Percentiles rank a stretch among this genome's conserved stretches.
phyloP scores from a whole-genome alignment of 2,113 vertebrate species.

The Mionectes macconnelli region DNA sequence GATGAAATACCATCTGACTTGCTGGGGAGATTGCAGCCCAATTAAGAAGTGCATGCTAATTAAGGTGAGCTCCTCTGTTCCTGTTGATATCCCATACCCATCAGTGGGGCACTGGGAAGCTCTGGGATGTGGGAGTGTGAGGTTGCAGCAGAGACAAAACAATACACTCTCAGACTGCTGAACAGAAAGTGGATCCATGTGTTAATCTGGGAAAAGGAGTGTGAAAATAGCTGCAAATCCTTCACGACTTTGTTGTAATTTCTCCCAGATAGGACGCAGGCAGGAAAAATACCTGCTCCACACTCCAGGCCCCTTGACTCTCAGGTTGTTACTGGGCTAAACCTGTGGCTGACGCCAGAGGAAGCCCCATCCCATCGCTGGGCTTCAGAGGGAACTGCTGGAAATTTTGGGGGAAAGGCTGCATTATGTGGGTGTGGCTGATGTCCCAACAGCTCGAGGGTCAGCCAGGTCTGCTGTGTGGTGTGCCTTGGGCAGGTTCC shows the following conservation, averaged over 20 bases:
- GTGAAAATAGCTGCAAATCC: slow-evolving; percentile 62
- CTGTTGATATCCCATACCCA: background rate
- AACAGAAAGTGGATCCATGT: slow-evolving; percentile 58
- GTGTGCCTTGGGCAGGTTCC: background rate
- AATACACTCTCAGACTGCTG: background rate
- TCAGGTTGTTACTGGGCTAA: background rate
- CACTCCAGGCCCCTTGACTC: background rate
- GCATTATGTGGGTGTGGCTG: background rate
- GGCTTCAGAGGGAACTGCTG: background rate
- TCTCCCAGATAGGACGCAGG: slow-evolving; percentile 21
- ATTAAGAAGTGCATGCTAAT: background rate
- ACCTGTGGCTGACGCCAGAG: background rate
- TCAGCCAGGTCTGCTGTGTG: background rate
- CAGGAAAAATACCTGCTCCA: background rate
- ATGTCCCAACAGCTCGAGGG: background rate
- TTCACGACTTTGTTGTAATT: slow-evolving; percentile 42
- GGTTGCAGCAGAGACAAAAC: slow-evolving; percentile 10
- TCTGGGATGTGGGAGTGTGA: background rate
- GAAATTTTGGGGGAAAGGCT: background rate
- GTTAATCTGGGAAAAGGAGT: slow-evolving; percentile 62
- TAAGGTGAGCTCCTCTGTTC: background rate
- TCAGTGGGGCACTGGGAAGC: background rate
- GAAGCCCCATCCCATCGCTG: background rate
- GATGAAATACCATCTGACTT: background rate
- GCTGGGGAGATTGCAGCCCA: background rate